Evolutionary conservation across 2,113 vertebrate genomes (phyloP).

Genomic region (Heliornis fulica): DNA sequence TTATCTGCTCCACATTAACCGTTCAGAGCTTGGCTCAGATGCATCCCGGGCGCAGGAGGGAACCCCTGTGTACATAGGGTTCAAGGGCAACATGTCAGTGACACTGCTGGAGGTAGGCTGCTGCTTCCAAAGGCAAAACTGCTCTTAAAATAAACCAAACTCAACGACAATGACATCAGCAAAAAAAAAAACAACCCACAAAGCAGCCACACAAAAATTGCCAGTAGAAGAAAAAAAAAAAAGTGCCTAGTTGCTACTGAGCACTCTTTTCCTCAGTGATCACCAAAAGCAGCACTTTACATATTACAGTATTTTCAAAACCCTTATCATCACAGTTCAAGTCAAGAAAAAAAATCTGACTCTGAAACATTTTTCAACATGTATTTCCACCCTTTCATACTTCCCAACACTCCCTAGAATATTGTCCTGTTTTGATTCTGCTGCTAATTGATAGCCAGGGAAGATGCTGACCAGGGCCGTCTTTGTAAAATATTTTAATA

Average conservation of each 20-base stretch:
- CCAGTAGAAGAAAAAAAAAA: not conserved
- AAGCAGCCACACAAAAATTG: not conserved
- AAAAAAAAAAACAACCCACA: not conserved
- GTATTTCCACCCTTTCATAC: not conserved
- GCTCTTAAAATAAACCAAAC: not conserved
- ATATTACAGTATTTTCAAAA: not conserved
- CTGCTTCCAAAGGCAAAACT: not conserved
- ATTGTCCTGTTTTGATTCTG: not conserved
- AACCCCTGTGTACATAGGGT: not conserved
- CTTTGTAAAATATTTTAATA: not conserved
- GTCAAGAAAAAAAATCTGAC: not conserved
- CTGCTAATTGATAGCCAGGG: not conserved
- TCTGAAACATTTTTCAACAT: not conserved
- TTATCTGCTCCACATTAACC: slow-evolving; percentile 12
- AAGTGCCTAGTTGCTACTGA: not conserved
- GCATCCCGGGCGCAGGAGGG: not conserved
- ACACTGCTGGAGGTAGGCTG: not conserved
- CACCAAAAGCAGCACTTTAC: not conserved
- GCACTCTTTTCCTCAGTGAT: not conserved
- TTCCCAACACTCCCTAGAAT: not conserved
- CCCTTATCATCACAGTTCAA: not conserved
- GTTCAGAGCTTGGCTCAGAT: not conserved
- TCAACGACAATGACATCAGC: not conserved
- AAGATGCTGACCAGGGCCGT: not conserved
- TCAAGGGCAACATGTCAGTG: slow-evolving; percentile 1